Base-by-base conservation (phyloP, 2,888 invertebrate species). In the Epinotia nisella region DNA sequence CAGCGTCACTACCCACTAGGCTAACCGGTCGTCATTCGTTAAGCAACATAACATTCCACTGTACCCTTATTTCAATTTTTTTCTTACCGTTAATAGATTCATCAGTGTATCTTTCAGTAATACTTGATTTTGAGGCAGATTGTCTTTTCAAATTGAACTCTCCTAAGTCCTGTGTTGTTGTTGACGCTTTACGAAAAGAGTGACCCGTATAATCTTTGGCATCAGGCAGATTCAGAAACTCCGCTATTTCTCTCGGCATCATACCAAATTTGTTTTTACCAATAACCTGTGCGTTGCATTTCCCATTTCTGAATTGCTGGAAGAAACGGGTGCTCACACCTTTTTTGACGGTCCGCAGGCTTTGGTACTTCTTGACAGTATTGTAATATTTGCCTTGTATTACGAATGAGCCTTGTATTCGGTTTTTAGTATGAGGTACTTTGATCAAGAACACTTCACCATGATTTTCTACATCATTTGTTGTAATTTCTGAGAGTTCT, bases 371-470 rank as follows among this genome's bases (percentile, higher is more conserved):
- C 13, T 65, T 59, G 0, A 65, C 21, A 3, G 59, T 58, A 3
- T 65, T 51, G 21, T 51, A 65, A 24, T 71, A 59, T 51, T 65
- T 58, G 35, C 70, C 70, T 58, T 58, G 17, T 9, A 71, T 11
- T 0, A 65, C 51, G 11, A 65, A 65, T 17, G 64, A 51, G 5
- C 21, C 35, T 7, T 15, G 66, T 1, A 21, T 1, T 3, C 51
- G 49, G 9, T 59, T 39, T 49, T 21, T 51, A 9, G 39, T 21
- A 7, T 19, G 4, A 24, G 64, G 64, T 35, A 51, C 9, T 58
- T 58, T 64, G 35, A 71, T 41, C 0, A 71, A 24, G n/a, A 71
- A 58, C 21, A 51, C n/a, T 49, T 58, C 51, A 2, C 58, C 70
- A 2, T 65, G 70, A 9, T 65, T 17, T 39, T 71, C 64, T 51